Evolutionary conservation across 2,888 invertebrate species (phyloP), one percentile per base, ranked within the genome.

Genomic region (Sesia bembeciformis): DNA sequence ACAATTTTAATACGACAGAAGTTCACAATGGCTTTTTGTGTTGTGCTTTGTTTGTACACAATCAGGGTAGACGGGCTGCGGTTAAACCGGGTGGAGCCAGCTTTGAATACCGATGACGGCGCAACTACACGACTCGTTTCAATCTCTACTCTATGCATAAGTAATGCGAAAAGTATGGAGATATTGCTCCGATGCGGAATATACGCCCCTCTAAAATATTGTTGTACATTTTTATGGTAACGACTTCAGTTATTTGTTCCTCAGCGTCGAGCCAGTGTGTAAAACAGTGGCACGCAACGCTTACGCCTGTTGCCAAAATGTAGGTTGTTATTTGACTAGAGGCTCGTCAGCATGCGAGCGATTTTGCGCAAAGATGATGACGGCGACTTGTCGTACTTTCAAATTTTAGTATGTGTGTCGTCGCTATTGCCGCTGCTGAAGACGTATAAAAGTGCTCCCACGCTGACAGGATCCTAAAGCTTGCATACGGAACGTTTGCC

Each of bases 141-240:
- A 88, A 88, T 88, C 86, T 86, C 77, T 84, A 85, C 77, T 82
- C 88, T 86, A 87, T 87, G 87, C 86, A 86, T 89, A 87, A 86
- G 78, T 88, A 87, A 89, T 89, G 84, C 78, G 83, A 81, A 87
- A 87, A 84, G 85, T 86, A 84, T 85, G 85, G 83, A 84, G 79
- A 82, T 81, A 72, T 75, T 70, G 70, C 78, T 65, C 69, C 76
- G 71, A 74, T 74, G 76, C 81, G 78, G 77, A 74, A 77, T 75
- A 82, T 75, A 54, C 52, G 74, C 74, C 73, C 66, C 61, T 81
- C 78, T 84, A 84, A 84, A 84, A 84, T 82, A 84, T 81, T 75
- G 77, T 74, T 77, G 76, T 80, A 76, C 81, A 84, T 84, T 84
- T 85, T 84, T 84, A 81, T 82, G 73, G 78, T 76, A 81, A 79